Base-by-base conservation (phyloP, 2,113 vertebrate genomes). In the Poecilia latipinna region DNA sequence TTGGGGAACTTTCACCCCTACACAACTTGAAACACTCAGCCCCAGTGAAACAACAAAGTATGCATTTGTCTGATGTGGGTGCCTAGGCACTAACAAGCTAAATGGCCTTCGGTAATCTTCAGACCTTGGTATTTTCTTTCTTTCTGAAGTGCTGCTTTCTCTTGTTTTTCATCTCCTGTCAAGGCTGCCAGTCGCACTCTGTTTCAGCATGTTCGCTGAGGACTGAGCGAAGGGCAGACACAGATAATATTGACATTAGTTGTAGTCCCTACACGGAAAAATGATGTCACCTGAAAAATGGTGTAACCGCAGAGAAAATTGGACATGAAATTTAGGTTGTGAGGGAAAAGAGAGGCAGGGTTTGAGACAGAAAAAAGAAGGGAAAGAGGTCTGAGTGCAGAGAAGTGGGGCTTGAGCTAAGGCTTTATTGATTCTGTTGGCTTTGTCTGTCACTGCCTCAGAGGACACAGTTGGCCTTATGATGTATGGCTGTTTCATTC, bases 191-290 rank as follows among this genome's bases (percentile, higher is more conserved):
- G 79, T 79, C 87, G 79, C 81, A 19, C 82, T 75, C 78, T 77
- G 85, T 84, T 86, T 88, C 79, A 74, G 72, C 83, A 79, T 82
- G 86, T 88, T 88, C 89, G 90, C 89, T 87, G 74, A 83, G 75
- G 90, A 86, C 81, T 44, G 44, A 61, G 82, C 78, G 74, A 85
- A 82, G 83, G 85, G 79, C 79, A 88, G 85, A 81, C 73, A 57
- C 77, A 86, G 90, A 92, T 87, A 90, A 92, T 91, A 92, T 87
- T 88, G 92, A 88, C 90, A 90, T 82, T 83, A 72, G 88, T 82
- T 81, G 81, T 82, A 73, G 85, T 63, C 78, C 17, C 33, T 77
- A 86, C 77, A 51, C 33, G 81, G 83, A 92, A 86, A 87, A 88
- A 92, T 82, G 73, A 88, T 89, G 88, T 80, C 74, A 78, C 71